Base-by-base conservation (phyloP, 1,140 invertebrate species). In the Drosophila persimilis region DNA sequence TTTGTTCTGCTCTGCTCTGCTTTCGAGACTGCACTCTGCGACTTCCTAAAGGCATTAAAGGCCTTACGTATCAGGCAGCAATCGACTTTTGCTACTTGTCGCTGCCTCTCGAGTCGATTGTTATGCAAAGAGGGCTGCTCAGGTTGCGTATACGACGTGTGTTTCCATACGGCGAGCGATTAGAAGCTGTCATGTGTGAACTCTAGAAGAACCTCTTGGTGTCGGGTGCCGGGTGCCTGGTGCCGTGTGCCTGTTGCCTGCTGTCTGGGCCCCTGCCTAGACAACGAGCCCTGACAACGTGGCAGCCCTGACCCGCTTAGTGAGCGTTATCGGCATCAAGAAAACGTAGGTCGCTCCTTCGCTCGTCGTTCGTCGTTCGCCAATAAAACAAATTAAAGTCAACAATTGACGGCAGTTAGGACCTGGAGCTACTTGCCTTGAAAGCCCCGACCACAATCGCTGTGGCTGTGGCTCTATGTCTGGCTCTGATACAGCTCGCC, bases 21-120 rank as follows among this genome's bases (percentile, higher is more conserved):
- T 58, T 57, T 43, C 31, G 55, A 61, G 74, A 54, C 39, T 65
- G 70, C 60, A 43, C 46, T 55, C 43, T 45, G 35, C 43, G 79
- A 90, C 88, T 90, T 90, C 88, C 88, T 90, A 77, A 90, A 90
- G 52, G 86, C 71, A 90, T 90, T 90, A 89, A 81, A 57, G 65
- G 20, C 20, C 2, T 20, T 20, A 20, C 20, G 62, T 35, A 69
- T 48, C 55, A 29, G 41, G 57, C n/a, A 1, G 31, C 8, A 31
- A 31, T 39, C 35, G 11, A 39, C 35, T 39, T 4, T 39, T 46
- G 64, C 75, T 78, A 88, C 83, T 86, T 86, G 83, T 86, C 73
- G 84, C 76, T 56, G 50, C 15, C 13, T 54, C 13, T 17, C 53
- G 48, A 67, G 88, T 88, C 53, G 48, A 67, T 88, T 88, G 84